Evolutionary conservation across 2,888 invertebrate genomes (phyloP).

Genomic region (Philopedon plagiatum): DNA sequence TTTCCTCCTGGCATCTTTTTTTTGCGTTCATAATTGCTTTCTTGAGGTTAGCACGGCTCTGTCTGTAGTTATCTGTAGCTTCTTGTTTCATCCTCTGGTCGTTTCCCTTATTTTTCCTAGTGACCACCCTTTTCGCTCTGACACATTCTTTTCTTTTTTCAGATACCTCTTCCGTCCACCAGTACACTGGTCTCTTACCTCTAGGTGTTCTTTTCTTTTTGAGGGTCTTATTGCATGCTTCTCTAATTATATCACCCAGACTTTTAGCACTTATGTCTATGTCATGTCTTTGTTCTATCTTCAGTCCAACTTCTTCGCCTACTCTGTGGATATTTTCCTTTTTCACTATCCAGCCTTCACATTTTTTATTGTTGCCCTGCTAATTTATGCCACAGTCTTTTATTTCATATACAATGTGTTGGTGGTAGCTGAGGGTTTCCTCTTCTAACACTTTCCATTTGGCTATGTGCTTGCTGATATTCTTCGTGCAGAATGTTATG

Average conservation of each 20-base stretch:
- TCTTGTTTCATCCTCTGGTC: not conserved
- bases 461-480: not conserved
- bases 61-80: not conserved
- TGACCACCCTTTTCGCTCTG: not conserved
- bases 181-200: not conserved
- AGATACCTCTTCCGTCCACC: no score
- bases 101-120: not conserved
- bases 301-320: no score
- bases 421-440: conserved; percentile 31
- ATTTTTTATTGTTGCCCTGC: no score
- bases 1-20: conserved; percentile 20
- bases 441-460: conserved; percentile 32
- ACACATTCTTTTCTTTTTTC: not conserved
- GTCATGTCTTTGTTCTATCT: no score
- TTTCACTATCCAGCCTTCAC: no score
- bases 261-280: no score
- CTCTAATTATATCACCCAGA: no score
- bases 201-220: not conserved
- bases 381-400: no score
- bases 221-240: no score
- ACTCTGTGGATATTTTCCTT: no score
- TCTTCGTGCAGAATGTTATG: conserved; percentile 12
- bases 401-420: conserved; percentile 22
- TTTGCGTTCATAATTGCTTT: not conserved
- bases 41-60: not conserved